Evolutionary conservation across 2,113 vertebrate species (phyloP).

Genomic region (Salvelinus namaycush): DNA sequence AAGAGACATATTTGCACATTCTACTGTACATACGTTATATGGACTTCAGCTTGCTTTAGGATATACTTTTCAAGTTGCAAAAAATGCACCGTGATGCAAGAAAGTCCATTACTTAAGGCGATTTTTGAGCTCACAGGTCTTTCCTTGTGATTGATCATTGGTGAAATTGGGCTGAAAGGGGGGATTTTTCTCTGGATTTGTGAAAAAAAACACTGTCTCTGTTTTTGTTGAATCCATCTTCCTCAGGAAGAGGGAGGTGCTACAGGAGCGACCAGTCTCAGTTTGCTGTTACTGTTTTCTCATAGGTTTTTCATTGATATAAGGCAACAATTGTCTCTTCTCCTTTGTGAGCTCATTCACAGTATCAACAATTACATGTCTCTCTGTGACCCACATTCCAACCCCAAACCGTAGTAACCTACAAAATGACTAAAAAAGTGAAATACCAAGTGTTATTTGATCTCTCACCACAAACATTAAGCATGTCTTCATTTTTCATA

Average conservation of each 20-base stretch:
- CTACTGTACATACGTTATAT: slow-evolving; percentile 94
- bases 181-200: slow-evolving; percentile 46
- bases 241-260: slow-evolving; percentile 51
- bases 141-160: slow-evolving; percentile 67
- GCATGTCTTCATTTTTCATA: slow-evolving; percentile 2
- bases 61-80: slow-evolving; percentile 91
- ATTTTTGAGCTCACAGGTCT: slow-evolving; percentile 96
- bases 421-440: slow-evolving; percentile 50
- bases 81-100: slow-evolving; percentile 91
- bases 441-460: slow-evolving; percentile 32
- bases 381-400: slow-evolving; percentile 43
- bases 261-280: slow-evolving; percentile 52
- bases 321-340: slow-evolving; percentile 79
- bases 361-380: slow-evolving; percentile 78
- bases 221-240: slow-evolving; percentile 41
- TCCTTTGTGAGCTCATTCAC: slow-evolving; percentile 65
- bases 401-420: slow-evolving; percentile 49
- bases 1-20: slow-evolving; percentile 90
- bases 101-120: slow-evolving; percentile 99
- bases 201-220: slow-evolving; percentile 56
- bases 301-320: slow-evolving; percentile 74
- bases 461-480: slow-evolving; percentile 26
- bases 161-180: slow-evolving; percentile 25
- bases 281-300: slow-evolving; percentile 54
- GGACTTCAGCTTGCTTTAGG: slow-evolving; percentile 92